Base-by-base conservation (phyloP, 2,113 vertebrate genomes). In the Lycaon pictus region DNA sequence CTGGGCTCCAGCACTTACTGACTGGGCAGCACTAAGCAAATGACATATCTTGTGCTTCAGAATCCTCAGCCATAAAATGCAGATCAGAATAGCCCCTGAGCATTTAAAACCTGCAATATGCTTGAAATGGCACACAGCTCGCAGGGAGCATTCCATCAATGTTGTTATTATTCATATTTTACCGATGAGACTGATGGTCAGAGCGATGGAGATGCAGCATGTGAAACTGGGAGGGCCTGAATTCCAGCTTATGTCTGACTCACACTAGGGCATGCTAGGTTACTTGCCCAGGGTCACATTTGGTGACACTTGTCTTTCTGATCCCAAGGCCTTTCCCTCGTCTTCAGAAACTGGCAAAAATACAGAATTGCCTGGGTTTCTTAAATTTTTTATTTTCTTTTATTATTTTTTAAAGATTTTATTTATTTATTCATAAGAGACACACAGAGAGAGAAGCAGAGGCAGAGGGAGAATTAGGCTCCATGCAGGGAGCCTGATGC, bases 261-360 rank as follows among this genome's bases (percentile, higher is more conserved):
- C 32, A n/a, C 35, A 32, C 10, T 67, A 53, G 69, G 32, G 67
- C 37, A 67, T 27, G 32, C 4, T 55, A 94, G 60, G 84, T 65
- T 90, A 90, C 48, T 58, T 85, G 27, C 69, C 67, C 19, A 76
- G 62, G 55, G 56, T 80, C 37, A 92, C 25, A 11, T 80, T 27
- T 81, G 72, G 27, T 85, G 67, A 86, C 29, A n/a, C 10, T 60
- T 11, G 35, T 62, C 62, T 84, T 87, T 77, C 60, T 88, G 55
- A 87, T 74, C 58, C 15, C 83, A 92, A 37, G 37, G 11, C 5
- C 17, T 89, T 85, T 89, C 58, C 51, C 12, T 79, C 51, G 43
- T 97, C 25, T 93, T 90, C 81, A 88, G 35, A 90, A 88, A 88
- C 37, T 53, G 65, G 71, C 60, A 27, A 92, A 89, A 84, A 90